Conservation (phyloP, 2,888 invertebrate genomes). For the Carabus problematicus region DNA sequence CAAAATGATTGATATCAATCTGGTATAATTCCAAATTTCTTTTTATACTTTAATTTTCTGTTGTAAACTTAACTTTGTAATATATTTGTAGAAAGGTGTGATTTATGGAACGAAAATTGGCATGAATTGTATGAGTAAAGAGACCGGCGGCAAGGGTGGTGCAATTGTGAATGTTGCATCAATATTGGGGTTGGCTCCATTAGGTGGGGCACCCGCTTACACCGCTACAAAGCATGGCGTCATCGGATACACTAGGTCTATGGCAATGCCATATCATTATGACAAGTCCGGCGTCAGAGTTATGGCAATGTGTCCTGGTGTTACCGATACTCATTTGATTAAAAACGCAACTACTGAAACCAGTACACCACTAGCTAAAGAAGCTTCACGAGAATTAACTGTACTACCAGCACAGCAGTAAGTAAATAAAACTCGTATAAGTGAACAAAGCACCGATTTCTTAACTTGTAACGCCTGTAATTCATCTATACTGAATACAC, state of each 20-base stretch:
- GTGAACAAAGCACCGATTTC: too few relatives aligned
- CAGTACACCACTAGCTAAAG: not conserved
- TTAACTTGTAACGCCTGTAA: too few relatives aligned
- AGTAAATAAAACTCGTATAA: not conserved
- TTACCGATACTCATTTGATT: conserved; percentile 56
- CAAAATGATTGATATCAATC: conserved; percentile 67
- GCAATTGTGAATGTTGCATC: conserved; percentile 72
- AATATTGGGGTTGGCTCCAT: conserved; percentile 64
- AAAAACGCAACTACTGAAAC: conserved; percentile 47
- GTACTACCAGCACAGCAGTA: conserved; percentile 12
- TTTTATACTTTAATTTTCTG: not conserved
- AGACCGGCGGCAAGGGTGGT: conserved; percentile 68
- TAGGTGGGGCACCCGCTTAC: conserved; percentile 66
- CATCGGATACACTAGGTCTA: conserved; percentile 62
- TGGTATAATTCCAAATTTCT: conserved; percentile 49
- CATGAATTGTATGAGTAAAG: conserved; percentile 66
- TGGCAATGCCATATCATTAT: conserved; percentile 28
- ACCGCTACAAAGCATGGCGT: conserved; percentile 67
- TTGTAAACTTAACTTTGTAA: not conserved
- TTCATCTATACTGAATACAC: too few relatives aligned
- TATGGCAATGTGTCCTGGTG: conserved; percentile 59
- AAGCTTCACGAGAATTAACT: conserved; percentile 5
- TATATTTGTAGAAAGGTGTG: conserved; percentile 57
- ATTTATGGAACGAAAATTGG: conserved; percentile 63
- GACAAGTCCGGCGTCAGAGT: conserved; percentile 57